phyloP scores from a whole-genome alignment of 2,888 invertebrate species.

The Labia minor region DNA sequence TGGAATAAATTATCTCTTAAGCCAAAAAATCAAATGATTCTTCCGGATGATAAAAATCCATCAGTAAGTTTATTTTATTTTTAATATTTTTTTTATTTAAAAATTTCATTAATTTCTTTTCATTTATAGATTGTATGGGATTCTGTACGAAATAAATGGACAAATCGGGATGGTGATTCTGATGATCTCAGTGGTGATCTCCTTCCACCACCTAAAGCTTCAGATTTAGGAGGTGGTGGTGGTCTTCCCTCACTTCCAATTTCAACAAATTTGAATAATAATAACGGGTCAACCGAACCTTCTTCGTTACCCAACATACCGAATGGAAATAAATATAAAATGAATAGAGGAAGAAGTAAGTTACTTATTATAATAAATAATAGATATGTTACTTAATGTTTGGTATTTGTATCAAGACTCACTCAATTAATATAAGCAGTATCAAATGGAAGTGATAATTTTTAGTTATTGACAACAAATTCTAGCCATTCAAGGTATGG shows the following conservation, averaged over 20 bases:
- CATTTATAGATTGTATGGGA: constrained; percentile 80
- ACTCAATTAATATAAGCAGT: too few species aligned
- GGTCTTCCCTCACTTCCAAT: constrained; percentile 21
- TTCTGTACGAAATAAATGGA: constrained; percentile 73
- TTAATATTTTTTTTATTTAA: too few species aligned
- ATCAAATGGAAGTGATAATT: too few species aligned
- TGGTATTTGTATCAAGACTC: too few species aligned
- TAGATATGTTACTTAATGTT: too few species aligned
- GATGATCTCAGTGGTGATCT: constrained; percentile 43
- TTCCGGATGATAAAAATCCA: constrained; percentile 90
- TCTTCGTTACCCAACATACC: neutral
- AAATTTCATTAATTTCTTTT: neutral
- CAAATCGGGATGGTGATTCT: constrained; percentile 64
- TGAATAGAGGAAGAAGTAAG: constrained; percentile 66
- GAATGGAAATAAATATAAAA: constrained; percentile 58
- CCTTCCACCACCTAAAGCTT: constrained; percentile 59
- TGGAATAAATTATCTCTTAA: constrained; percentile 72
- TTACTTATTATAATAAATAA: too few species aligned
- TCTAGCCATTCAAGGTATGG: too few species aligned
- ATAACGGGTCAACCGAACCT: neutral
- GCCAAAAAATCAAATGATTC: constrained; percentile 87
- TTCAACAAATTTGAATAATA: constrained; percentile 20
- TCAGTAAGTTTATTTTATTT: constrained; percentile 49
- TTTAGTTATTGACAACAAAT: too few species aligned
- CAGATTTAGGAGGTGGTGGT: constrained; percentile 37